Percentiles rank a stretch among this genome's conserved stretches.
These are phyloP conservation scores for Rhyacichthys aspro DNA, from an alignment of 2,797 vertebrate species.

Conservation along the genomic window DNA sequence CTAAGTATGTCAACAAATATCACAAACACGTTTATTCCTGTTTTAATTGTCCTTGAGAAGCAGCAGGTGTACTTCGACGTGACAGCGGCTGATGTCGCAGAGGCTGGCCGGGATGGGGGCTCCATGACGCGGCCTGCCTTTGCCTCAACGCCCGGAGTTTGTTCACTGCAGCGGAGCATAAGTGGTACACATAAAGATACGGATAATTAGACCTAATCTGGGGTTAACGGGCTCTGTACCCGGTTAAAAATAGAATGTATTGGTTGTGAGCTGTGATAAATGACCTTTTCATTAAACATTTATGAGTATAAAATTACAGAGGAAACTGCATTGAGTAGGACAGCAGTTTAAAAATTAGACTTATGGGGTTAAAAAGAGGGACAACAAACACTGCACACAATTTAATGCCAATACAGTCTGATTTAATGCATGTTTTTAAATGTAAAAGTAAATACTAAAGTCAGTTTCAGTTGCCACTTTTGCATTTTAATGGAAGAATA, in stretches of 20 bases:
- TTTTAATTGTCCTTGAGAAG: not conserved
- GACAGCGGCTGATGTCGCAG: conserved; percentile 22
- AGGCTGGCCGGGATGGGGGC: conserved; percentile 18
- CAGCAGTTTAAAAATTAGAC: too few relatives aligned
- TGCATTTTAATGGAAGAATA: too few relatives aligned
- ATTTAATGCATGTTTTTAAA: too few relatives aligned
- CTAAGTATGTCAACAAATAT: conserved; percentile 30
- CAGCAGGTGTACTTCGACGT: conserved; percentile 19
- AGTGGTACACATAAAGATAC: too few relatives aligned
- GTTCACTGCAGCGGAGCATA: not conserved
- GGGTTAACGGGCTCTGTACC: not conserved
- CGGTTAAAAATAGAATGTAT: not conserved
- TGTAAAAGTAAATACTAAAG: too few relatives aligned
- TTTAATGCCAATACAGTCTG: too few relatives aligned
- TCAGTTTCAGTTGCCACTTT: too few relatives aligned
- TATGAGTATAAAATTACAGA: not conserved
- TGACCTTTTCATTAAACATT: conserved; percentile 10
- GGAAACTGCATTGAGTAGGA: too few relatives aligned
- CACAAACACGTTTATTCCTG: accelerated
- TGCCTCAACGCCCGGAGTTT: conserved; percentile 32
- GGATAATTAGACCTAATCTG: too few relatives aligned
- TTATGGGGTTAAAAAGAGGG: too few relatives aligned
- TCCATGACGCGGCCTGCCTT: conserved; percentile 43
- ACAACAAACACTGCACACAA: too few relatives aligned
- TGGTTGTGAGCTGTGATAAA: not conserved